phyloP scores from a whole-genome alignment of 2,113 vertebrate species.

The Peromyscus polionotus region DNA sequence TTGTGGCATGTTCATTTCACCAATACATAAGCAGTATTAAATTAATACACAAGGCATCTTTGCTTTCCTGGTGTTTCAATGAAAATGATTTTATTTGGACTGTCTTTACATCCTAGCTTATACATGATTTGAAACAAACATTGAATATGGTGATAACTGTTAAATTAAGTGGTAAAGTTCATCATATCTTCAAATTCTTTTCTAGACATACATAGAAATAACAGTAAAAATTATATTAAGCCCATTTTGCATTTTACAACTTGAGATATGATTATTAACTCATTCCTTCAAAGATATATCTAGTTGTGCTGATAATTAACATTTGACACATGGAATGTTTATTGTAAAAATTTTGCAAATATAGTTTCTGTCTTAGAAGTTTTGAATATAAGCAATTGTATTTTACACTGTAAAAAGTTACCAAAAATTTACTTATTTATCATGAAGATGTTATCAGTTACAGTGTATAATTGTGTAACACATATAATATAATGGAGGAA shows the following conservation, averaged over 20 bases:
- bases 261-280: neutral
- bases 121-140: neutral
- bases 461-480: conserved; percentile 6
- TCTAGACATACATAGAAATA: neutral
- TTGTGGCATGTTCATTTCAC: neutral
- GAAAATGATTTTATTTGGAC: neutral
- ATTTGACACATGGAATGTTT: neutral
- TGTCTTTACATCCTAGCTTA: neutral
- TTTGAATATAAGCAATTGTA: conserved; percentile 16
- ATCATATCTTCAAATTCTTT: neutral
- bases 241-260: neutral
- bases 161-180: neutral
- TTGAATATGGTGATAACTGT: neutral
- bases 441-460: conserved; percentile 20
- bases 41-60: neutral
- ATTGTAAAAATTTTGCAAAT: neutral
- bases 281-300: neutral
- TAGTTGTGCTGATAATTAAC: neutral
- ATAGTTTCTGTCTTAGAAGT: conserved; percentile 28
- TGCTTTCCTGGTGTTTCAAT: neutral
- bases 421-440: conserved; percentile 48
- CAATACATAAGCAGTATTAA: neutral
- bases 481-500: conserved; percentile 13
- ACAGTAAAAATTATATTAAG: neutral
- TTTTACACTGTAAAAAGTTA: neutral